phyloP scores from a whole-genome alignment of 2,888 invertebrate genomes.

The Amblyjoppa proteus region DNA sequence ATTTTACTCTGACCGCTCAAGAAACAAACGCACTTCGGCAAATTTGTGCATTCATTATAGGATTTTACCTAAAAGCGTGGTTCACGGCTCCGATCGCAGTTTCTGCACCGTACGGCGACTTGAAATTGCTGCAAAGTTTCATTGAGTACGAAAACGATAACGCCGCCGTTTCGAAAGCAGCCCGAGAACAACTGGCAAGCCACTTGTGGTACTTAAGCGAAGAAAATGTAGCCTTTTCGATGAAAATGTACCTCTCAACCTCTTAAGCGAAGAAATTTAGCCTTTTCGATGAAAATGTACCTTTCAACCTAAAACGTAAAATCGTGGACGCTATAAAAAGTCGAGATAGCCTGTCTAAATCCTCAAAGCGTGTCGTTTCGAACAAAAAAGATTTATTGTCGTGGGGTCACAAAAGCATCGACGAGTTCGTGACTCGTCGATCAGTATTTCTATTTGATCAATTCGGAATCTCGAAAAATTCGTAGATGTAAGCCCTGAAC shows the following conservation, averaged over 20 bases:
- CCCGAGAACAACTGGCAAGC: slow-evolving; percentile 29
- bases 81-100: slow-evolving; percentile 62
- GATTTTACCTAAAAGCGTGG: slow-evolving; percentile 72
- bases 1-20: slow-evolving; percentile 66
- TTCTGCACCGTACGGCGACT: slow-evolving; percentile 69
- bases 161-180: slow-evolving; percentile 38
- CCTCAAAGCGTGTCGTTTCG: neutral
- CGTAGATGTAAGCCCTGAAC: too few species aligned
- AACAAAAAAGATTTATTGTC: neutral
- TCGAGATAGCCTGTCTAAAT: neutral
- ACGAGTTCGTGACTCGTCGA: neutral
- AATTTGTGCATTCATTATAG: slow-evolving; percentile 71
- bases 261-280: slow-evolving; percentile 49
- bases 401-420: neutral
- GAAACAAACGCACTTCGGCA: slow-evolving; percentile 68
- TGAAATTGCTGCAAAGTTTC: slow-evolving; percentile 68
- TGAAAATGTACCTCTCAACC: neutral
- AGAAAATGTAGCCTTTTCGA: slow-evolving; percentile 55
- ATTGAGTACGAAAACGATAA: slow-evolving; percentile 38
- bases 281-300: slow-evolving; percentile 45
- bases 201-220: slow-evolving; percentile 61
- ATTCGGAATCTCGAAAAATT: too few species aligned
- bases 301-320: neutral
- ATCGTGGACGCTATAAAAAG: neutral
- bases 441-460: too few species aligned